Evolutionary conservation across 2,113 vertebrate species (phyloP).

Genomic region (Trematocara nigrifrons): DNA sequence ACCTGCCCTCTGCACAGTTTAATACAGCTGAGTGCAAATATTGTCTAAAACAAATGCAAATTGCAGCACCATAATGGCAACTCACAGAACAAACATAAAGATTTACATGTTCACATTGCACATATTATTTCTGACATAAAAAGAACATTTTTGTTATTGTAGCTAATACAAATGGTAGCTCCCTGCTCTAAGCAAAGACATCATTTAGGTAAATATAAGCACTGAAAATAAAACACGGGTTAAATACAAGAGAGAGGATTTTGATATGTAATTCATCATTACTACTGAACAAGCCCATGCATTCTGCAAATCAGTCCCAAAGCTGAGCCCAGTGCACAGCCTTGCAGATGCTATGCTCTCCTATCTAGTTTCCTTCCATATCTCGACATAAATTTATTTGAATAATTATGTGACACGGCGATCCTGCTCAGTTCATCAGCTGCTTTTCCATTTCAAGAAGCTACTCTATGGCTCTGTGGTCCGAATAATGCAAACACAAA

Average conservation of each 20-base stretch:
- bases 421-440: background rate
- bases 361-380: background rate
- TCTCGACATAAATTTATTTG: background rate
- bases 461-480: background rate
- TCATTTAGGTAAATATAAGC: background rate
- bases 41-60: background rate
- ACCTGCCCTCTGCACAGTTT: background rate
- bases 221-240: background rate
- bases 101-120: background rate
- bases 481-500: background rate
- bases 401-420: background rate
- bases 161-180: background rate
- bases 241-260: background rate
- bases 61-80: background rate
- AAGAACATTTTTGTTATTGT: background rate
- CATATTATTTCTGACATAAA: constrained; percentile 4
- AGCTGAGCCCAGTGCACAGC: background rate
- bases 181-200: background rate
- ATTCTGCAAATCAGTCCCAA: background rate
- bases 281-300: background rate
- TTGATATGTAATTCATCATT: background rate
- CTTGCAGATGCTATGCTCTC: background rate
- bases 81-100: background rate
- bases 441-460: background rate
- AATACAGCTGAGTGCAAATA: background rate